phyloP scores from a whole-genome alignment of 2,888 invertebrate species.

The Melieria picta region DNA sequence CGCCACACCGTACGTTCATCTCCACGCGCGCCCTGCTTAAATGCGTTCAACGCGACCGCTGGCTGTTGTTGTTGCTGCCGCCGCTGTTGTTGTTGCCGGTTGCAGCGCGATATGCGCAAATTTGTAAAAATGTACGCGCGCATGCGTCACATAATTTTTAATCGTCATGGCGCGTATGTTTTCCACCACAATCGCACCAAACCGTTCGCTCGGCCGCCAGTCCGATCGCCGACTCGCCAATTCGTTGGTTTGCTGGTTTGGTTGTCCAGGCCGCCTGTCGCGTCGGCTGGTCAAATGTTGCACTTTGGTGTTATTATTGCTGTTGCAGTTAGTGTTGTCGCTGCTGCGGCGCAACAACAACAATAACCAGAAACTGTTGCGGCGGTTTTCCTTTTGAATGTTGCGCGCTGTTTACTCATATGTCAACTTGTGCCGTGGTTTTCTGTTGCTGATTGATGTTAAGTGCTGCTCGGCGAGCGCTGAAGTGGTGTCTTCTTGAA shows the following conservation, averaged over 20 bases:
- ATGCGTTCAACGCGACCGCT: too few relatives aligned
- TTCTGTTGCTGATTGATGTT: slow-evolving; percentile 61
- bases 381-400: slow-evolving; percentile 39
- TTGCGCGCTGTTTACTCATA: slow-evolving; percentile 52
- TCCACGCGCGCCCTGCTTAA: too few relatives aligned
- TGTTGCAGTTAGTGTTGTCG: slow-evolving; percentile 48
- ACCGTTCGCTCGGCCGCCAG: too few relatives aligned
- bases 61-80: neutral
- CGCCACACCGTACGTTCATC: too few relatives aligned
- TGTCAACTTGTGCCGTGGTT: slow-evolving; percentile 59
- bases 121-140: neutral
- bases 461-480: slow-evolving; percentile 48
- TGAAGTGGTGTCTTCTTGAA: slow-evolving; percentile 26
- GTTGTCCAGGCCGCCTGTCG: too few relatives aligned
- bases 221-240: too few relatives aligned
- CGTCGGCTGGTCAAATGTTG: neutral
- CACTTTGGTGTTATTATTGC: slow-evolving; percentile 23
- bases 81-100: slow-evolving; percentile 3
- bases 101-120: slow-evolving; percentile 28
- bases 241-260: too few relatives aligned
- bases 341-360: slow-evolving; percentile 40
- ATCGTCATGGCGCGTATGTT: slow-evolving; percentile 38
- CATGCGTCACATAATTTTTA: slow-evolving; percentile 54
- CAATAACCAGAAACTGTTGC: slow-evolving; percentile 42
- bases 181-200: slow-evolving; percentile 7